Conservation (phyloP, 2,113 vertebrate genomes). For the Acrocephalus kingi region DNA sequence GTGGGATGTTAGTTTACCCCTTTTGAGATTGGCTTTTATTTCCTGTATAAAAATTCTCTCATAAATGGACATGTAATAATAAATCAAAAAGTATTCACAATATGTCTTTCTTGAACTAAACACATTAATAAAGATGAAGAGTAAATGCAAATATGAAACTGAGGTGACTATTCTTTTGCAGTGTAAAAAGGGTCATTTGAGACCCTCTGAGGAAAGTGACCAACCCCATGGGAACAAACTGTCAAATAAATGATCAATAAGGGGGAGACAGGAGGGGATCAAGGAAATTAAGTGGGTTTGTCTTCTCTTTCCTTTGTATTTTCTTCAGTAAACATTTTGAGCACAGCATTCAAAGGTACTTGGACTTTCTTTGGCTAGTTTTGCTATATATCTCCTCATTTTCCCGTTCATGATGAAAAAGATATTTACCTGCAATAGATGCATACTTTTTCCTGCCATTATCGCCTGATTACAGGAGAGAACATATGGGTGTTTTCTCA, state of each 20-base stretch:
- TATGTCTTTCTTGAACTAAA: neutral
- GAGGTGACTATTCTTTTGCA: neutral
- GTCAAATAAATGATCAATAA: neutral
- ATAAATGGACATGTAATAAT: neutral
- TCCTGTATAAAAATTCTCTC: neutral
- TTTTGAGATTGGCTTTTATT: neutral
- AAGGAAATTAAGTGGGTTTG: neutral
- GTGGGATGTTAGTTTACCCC: neutral
- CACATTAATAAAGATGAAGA: neutral
- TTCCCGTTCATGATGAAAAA: neutral
- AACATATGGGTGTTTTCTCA: neutral
- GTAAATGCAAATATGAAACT: neutral
- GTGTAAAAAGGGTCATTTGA: neutral
- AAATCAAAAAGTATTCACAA: neutral
- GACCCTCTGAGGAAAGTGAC: neutral
- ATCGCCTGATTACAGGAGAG: neutral
- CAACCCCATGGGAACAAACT: neutral
- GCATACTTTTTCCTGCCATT: neutral
- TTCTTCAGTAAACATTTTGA: neutral
- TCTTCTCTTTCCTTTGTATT: neutral
- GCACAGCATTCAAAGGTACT: neutral
- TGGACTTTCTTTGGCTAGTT: neutral
- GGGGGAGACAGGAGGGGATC: neutral
- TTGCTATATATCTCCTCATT: neutral
- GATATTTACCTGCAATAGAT: neutral